phyloP scores from a whole-genome alignment of 1,140 invertebrate species.

The Archegozetes longisetosus region DNA sequence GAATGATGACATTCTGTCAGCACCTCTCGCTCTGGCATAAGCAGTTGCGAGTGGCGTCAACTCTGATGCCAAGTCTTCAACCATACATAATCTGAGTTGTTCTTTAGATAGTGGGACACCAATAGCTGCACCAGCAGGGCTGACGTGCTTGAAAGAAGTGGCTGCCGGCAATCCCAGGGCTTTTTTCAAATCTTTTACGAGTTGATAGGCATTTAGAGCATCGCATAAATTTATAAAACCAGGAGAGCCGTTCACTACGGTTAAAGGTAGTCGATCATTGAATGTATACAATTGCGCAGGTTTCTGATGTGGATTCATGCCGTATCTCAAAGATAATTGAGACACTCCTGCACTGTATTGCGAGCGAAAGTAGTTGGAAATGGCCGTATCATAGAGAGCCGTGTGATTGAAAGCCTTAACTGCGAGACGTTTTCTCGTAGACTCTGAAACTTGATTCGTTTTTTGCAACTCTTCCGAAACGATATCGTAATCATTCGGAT shows the following conservation, averaged over 20 bases:
- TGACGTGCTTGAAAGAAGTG: slow-evolving; percentile 91
- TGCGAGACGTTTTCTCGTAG: slow-evolving; percentile 44
- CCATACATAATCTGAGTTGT: slow-evolving; percentile 79
- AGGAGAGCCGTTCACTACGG: slow-evolving; percentile 81
- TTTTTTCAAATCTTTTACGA: slow-evolving; percentile 70
- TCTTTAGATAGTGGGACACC: slow-evolving; percentile 52
- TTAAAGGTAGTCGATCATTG: slow-evolving; percentile 60
- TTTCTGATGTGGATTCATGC: slow-evolving; percentile 96
- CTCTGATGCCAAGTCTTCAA: slow-evolving; percentile 57
- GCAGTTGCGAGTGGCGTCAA: slow-evolving; percentile 78
- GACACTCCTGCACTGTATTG: slow-evolving; percentile 61
- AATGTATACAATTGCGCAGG: slow-evolving; percentile 83
- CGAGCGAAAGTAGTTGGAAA: slow-evolving; percentile 86
- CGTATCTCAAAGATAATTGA: slow-evolving; percentile 74
- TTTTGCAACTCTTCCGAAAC: slow-evolving; percentile 53
- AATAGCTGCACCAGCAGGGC: slow-evolving; percentile 56
- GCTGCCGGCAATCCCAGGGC: slow-evolving; percentile 72
- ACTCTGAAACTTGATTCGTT: slow-evolving; percentile 42
- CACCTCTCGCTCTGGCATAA: slow-evolving; percentile 83
- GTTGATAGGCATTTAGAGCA: slow-evolving; percentile 89
- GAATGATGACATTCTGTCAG: slow-evolving; percentile 97
- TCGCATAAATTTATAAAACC: slow-evolving; percentile 96
- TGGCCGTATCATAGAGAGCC: slow-evolving; percentile 79
- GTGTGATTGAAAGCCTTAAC: slow-evolving; percentile 92
- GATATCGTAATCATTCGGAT: slow-evolving; percentile 66